Conservation (phyloP, 1,140 invertebrate genomes). For the Dreissena rostriformis region DNA sequence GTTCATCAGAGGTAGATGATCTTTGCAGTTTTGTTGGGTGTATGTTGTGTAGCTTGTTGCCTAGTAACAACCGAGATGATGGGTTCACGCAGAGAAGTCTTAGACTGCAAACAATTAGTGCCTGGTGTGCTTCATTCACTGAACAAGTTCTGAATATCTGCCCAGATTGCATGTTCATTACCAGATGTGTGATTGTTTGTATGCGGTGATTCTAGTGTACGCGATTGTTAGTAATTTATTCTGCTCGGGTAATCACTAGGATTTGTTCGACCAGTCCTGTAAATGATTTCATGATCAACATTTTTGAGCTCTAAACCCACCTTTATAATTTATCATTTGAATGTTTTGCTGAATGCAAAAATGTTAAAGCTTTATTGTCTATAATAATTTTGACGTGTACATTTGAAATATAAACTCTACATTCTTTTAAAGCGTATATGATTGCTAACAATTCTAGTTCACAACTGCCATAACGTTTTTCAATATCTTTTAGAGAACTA, state of each 20-base stretch:
- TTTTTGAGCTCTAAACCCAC: not conserved
- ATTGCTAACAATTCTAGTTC: conserved; percentile 1
- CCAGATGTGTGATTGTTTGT: too few relatives aligned
- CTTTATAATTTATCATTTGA: not conserved
- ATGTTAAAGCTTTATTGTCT: conserved; percentile 6
- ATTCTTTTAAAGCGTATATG: not conserved
- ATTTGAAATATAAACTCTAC: not conserved
- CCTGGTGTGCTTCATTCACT: too few relatives aligned
- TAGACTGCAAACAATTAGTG: too few relatives aligned
- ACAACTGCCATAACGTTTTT: not conserved
- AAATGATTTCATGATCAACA: not conserved
- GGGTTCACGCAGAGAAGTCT: too few relatives aligned
- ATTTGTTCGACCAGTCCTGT: not conserved
- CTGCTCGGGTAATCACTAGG: not conserved
- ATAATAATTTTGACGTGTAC: not conserved
- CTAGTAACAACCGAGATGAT: too few relatives aligned
- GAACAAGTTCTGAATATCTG: too few relatives aligned
- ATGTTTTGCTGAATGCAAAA: not conserved
- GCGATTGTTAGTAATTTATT: not conserved
- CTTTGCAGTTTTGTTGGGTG: too few relatives aligned
- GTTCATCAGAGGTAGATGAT: too few relatives aligned
- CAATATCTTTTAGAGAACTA: not conserved
- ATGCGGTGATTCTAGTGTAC: too few relatives aligned
- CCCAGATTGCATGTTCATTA: too few relatives aligned
- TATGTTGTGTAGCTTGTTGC: too few relatives aligned